Base-by-base conservation (phyloP, 2,113 vertebrate genomes). In the Pardalotus punctatus region DNA sequence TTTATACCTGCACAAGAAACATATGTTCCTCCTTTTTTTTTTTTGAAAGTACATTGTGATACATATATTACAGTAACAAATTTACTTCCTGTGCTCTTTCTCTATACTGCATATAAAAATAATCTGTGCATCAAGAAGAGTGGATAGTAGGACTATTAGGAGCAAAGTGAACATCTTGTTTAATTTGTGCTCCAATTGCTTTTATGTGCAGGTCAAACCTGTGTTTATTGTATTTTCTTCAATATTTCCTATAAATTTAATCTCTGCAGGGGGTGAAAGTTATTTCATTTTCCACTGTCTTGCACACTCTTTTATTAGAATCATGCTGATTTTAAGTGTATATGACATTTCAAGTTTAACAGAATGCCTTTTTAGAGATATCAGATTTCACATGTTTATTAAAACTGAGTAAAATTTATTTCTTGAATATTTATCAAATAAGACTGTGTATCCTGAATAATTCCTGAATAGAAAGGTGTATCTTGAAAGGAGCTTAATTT, bases 161-260 rank as follows among this genome's bases (percentile, higher is more conserved):
- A 94, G 51, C 12, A 88, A 92, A 66, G 50, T 17, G 47, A 61
- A 25, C 15, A 22, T 91, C 31, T 83, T 6, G 3, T 57, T 92
- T 95, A 42, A 72, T 45, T 97, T 96, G 50, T 73, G 38, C 51
- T 77, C 33, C 92, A 95, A 14, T 94, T 77, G 19, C 16, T 90
- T 92, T 50, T 42, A 64, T 13, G 62, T 33, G 72, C 19, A 92
- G 83, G 83, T 90, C 69, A 95, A 92, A 73, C 18, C 40, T 78
- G 38, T 56, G 11, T 88, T 94, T 91, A 83, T 67, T 61, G 67
- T 82, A 61, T 96, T 86, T 88, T 86, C 78, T 67, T 92, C 54
- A 82, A 56, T 84, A 67, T 82, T 95, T 83, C 48, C 88, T 86
- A n/a, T 86, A 93, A 96, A 97, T 96, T 92, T 93, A 90, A 86